Conservation (phyloP, 2,888 invertebrate genomes). For the Elgonia sp. region DNA sequence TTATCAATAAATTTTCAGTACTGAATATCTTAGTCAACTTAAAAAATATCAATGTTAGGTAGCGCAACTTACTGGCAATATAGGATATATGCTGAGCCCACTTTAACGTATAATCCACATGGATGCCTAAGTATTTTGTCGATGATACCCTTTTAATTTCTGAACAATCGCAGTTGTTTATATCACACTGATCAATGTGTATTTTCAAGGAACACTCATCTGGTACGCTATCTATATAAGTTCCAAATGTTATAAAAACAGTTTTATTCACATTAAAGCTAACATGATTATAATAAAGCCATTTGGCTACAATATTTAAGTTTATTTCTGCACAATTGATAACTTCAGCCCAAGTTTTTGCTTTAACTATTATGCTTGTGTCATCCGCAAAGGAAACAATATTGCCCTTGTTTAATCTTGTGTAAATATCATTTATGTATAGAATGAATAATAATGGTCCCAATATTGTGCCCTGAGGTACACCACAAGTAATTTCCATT, state of each 20-base stretch:
- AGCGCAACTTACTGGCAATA: no score
- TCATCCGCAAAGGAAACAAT: not conserved
- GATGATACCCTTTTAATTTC: no score
- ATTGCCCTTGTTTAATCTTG: not conserved
- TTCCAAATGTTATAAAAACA: not conserved
- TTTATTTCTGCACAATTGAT: not conserved
- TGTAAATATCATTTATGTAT: not conserved
- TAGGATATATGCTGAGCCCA: no score
- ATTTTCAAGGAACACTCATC: not conserved
- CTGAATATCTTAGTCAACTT: no score
- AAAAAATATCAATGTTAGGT: no score
- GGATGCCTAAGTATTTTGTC: no score
- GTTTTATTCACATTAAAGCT: not conserved
- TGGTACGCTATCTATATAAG: not conserved
- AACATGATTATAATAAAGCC: not conserved
- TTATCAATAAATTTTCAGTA: no score
- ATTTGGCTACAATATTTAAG: not conserved
- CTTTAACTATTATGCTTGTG: not conserved
- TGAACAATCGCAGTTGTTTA: not conserved
- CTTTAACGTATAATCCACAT: no score
- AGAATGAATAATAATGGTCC: not conserved
- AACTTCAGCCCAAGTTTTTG: not conserved
- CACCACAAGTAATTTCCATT: not conserved
- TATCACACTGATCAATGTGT: not conserved
- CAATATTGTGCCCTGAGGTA: not conserved